Conservation (phyloP, 2,113 vertebrate genomes). For the Ursus arctos region DNA sequence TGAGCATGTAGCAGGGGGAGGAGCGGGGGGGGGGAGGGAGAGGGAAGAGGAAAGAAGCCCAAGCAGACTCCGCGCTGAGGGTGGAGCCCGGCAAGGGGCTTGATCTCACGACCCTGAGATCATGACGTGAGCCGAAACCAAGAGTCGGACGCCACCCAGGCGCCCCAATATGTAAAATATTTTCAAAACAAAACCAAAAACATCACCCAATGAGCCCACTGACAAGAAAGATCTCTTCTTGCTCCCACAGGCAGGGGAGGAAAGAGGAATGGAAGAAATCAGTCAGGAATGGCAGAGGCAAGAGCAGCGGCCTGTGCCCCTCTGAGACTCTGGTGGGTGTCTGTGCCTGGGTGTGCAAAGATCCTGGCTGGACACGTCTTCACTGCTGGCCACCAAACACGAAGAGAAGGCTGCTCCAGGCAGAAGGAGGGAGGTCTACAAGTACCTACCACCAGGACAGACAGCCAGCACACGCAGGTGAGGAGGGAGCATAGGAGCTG, state of each 20-base stretch:
- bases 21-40: too few species aligned
- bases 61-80: background rate
- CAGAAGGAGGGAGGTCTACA: background rate
- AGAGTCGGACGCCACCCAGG: background rate
- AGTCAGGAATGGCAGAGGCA: background rate
- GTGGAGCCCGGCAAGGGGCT: background rate
- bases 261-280: background rate
- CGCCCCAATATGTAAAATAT: background rate
- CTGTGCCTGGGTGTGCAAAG: background rate
- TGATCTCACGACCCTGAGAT: background rate
- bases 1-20: background rate
- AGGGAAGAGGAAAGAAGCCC: background rate
- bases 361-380: background rate
- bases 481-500: rapidly evolving
- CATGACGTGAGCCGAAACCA: background rate
- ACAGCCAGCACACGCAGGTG: rapidly evolving
- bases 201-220: background rate
- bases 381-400: background rate
- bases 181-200: background rate
- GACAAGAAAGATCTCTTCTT: background rate
- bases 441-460: rapidly evolving
- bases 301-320: background rate
- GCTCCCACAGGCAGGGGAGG: background rate
- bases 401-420: background rate
- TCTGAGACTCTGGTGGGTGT: background rate